These are phyloP conservation scores for Papilio machaon DNA, from an alignment of 1,140 invertebrate species.

Conservation along the genomic window DNA sequence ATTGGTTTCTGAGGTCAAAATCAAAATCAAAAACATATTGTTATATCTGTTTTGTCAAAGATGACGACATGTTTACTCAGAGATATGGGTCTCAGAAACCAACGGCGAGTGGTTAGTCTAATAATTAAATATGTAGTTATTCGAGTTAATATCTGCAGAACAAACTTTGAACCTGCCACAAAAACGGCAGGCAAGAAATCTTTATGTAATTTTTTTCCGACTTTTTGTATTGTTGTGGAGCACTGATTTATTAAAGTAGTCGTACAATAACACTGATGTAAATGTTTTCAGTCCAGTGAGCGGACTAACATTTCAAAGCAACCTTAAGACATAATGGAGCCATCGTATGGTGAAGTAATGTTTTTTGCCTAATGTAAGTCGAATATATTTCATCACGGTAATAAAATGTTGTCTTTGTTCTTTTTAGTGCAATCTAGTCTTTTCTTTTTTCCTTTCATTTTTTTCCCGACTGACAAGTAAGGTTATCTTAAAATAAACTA, in stretches of 20 bases:
- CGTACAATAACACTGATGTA: neutral
- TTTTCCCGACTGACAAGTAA: neutral
- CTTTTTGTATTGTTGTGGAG: neutral
- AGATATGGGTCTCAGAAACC: too few species aligned
- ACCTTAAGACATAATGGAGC: neutral
- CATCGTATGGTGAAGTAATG: neutral
- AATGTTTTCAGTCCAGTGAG: neutral
- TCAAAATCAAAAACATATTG: too few species aligned
- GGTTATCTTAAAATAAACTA: neutral
- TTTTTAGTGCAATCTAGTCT: neutral
- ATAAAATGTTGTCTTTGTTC: neutral
- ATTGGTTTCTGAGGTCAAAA: too few species aligned
- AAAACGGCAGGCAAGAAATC: neutral
- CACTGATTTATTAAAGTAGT: neutral
- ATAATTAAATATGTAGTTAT: neutral
- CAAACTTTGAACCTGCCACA: neutral
- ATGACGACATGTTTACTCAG: too few species aligned
- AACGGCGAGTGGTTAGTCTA: neutral
- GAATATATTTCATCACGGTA: neutral
- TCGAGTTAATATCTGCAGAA: neutral
- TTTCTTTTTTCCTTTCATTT: neutral
- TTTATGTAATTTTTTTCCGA: neutral
- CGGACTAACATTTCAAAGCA: constrained; percentile 18
- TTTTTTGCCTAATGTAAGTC: constrained; percentile 1
- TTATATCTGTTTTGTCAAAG: too few species aligned